Conservation (phyloP, 64 coral and sea anemone species). For the Orbicella faveolata region DNA sequence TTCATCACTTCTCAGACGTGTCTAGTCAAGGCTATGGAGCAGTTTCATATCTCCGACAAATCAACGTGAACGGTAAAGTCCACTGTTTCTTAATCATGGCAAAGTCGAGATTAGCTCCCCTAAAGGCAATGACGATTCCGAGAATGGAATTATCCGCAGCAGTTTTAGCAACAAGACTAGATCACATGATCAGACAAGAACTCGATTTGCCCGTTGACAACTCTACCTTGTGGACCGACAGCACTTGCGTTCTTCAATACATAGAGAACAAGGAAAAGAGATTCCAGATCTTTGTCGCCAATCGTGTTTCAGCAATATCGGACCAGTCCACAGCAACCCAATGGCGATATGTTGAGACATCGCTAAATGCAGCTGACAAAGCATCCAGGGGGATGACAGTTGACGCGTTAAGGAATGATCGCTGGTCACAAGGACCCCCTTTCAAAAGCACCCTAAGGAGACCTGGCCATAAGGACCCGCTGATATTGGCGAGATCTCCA, state of each 20-base stretch:
- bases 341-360: constrained; percentile 60
- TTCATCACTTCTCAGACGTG: constrained; percentile 51
- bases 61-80: constrained; percentile 3
- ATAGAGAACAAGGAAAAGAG: constrained; percentile 57
- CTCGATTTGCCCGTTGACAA: background rate
- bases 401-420: constrained; percentile 24
- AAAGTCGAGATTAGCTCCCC: constrained; percentile 47
- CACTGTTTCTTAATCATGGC: constrained; percentile 50
- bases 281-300: constrained; percentile 55
- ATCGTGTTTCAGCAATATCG: constrained; percentile 42
- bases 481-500: constrained; percentile 2
- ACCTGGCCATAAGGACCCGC: constrained; percentile 49
- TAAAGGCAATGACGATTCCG: constrained; percentile 60
- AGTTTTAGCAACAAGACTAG: constrained; percentile 54
- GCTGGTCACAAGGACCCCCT: constrained; percentile 43
- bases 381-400: constrained; percentile 60
- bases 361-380: constrained; percentile 60
- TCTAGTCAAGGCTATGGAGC: constrained; percentile 53
- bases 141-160: constrained; percentile 59
- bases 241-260: constrained; percentile 59
- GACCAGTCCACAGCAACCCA: constrained; percentile 45
- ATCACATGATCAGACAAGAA: constrained; percentile 50
- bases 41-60: constrained; percentile 42
- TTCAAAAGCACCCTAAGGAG: constrained; percentile 26
- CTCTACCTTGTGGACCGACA: constrained; percentile 60